These are phyloP conservation scores for Poecile atricapillus DNA, from an alignment of 2,113 vertebrate species.

Conservation along the genomic window DNA sequence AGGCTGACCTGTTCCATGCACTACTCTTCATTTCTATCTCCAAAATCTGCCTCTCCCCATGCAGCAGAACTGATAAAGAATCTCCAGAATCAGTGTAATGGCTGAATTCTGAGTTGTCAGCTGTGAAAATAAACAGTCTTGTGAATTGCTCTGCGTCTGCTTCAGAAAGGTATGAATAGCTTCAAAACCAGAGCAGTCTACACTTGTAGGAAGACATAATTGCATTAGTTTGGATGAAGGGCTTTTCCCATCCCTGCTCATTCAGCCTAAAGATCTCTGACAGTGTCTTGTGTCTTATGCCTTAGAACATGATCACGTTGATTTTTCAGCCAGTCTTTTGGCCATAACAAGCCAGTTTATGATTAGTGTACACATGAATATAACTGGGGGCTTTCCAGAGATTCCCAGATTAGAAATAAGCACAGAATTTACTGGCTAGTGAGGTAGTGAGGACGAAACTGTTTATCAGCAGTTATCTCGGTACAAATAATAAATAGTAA, in stretches of 20 bases:
- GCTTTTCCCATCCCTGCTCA: background rate
- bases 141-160: background rate
- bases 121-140: background rate
- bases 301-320: background rate
- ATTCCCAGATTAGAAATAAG: background rate
- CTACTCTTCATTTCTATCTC: background rate
- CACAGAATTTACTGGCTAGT: background rate
- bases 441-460: background rate
- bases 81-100: background rate
- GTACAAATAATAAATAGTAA: background rate
- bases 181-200: background rate
- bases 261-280: background rate
- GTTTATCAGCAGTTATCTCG: background rate
- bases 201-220: background rate
- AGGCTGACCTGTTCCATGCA: background rate
- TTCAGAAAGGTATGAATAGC: background rate
- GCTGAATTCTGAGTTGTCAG: background rate
- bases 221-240: background rate
- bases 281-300: background rate
- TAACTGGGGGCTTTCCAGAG: background rate
- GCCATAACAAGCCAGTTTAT: background rate
- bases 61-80: background rate
- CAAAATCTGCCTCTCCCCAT: background rate
- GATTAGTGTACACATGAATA: background rate
- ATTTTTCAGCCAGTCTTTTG: background rate